Evolutionary conservation across 1,140 invertebrate species (phyloP).

Genomic region (Neodiprion pinetum): DNA sequence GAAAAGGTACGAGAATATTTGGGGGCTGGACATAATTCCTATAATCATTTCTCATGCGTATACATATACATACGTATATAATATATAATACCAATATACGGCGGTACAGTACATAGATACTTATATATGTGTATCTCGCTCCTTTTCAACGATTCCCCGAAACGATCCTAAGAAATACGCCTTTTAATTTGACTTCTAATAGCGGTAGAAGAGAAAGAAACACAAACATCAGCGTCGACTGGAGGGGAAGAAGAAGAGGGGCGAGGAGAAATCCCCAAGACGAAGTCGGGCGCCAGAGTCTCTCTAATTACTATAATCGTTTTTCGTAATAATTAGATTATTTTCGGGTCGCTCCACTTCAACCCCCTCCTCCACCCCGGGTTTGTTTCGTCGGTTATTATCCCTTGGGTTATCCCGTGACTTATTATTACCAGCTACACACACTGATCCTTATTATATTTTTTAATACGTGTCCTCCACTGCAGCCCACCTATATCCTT

Average conservation of each 20-base stretch:
- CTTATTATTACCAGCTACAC: constrained; percentile 50
- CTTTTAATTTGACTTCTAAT: constrained; percentile 48
- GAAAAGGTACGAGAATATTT: background rate
- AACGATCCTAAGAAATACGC: constrained; percentile 35
- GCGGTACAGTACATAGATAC: no score
- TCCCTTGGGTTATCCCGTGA: constrained; percentile 20
- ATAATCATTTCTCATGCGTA: background rate
- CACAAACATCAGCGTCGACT: background rate
- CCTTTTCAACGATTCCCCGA: constrained; percentile 18
- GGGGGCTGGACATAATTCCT: background rate
- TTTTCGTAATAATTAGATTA: constrained; percentile 59
- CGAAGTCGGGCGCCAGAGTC: background rate
- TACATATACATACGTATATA: no score
- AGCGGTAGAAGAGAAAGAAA: constrained; percentile 4
- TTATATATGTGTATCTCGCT: background rate
- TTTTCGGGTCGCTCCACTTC: constrained; percentile 42
- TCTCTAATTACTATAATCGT: constrained; percentile 55
- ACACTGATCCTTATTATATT: constrained; percentile 40
- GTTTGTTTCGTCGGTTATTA: constrained; percentile 12
- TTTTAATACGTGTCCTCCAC: constrained; percentile 14
- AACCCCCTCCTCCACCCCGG: constrained; percentile 34
- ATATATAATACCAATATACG: no score
- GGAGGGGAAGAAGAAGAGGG: background rate
- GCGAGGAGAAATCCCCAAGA: background rate
- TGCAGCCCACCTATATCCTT: background rate